A percentile compares a stretch with the other conserved stretches of the same genome.
These are phyloP conservation scores for Pseudomyrmex sp. DNA, from an alignment of 1,140 invertebrate species.

Conservation along the genomic window DNA sequence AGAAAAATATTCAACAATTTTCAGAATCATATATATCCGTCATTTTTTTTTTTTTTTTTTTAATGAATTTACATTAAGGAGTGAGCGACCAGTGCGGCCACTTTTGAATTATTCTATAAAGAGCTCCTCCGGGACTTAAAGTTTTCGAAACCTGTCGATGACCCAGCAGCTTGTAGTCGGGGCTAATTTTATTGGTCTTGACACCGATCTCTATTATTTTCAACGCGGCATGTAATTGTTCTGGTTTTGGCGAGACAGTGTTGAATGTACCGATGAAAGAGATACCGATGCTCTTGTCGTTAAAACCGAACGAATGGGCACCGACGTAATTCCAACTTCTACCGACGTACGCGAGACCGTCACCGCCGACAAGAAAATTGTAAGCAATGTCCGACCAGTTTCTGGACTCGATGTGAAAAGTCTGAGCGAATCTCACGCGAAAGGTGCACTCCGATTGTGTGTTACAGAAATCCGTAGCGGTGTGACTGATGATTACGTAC, in stretches of 20 bases:
- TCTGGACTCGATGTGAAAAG: constrained; percentile 90
- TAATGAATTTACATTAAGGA: not conserved
- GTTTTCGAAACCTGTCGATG: constrained; percentile 89
- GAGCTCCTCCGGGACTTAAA: constrained; percentile 88
- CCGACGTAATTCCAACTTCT: constrained; percentile 90
- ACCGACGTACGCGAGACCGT: constrained; percentile 91
- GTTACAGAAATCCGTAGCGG: constrained; percentile 85
- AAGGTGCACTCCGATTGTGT: constrained; percentile 84
- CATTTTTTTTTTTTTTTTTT: not conserved
- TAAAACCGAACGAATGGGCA: constrained; percentile 90
- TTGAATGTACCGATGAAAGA: constrained; percentile 87
- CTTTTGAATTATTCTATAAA: constrained; percentile 87
- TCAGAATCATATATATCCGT: not conserved
- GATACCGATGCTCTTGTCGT: constrained; percentile 90
- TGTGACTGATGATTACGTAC: constrained; percentile 92
- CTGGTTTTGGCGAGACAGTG: constrained; percentile 83
- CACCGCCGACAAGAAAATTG: constrained; percentile 92
- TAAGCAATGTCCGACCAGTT: constrained; percentile 89
- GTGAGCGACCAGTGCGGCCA: constrained; percentile 87
- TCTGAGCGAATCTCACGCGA: constrained; percentile 88
- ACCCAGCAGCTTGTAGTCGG: constrained; percentile 88
- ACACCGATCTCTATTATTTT: constrained; percentile 88
- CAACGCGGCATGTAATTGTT: constrained; percentile 87
- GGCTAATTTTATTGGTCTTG: constrained; percentile 85
- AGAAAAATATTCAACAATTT: not conserved